Evolutionary conservation across 2,797 vertebrate species (phyloP).

Genomic region (Rhinichthys osculus): DNA sequence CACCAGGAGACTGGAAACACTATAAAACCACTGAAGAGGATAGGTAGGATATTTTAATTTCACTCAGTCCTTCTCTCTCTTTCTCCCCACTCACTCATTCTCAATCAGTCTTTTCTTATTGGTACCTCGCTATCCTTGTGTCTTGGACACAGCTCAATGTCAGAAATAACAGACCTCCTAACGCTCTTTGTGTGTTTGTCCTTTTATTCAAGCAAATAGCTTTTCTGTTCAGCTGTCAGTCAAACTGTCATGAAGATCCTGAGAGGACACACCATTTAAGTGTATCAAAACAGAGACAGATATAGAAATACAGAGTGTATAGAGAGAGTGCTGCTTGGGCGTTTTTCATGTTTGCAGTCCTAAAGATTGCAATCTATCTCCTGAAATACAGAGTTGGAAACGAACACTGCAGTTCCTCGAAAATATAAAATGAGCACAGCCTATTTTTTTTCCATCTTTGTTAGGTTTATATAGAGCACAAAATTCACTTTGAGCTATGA

Average conservation of each 20-base stretch:
- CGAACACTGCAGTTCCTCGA: not conserved
- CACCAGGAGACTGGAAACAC: slow-evolving; percentile 4
- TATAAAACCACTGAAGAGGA: slow-evolving; percentile 36
- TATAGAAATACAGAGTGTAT: slow-evolving; percentile 4
- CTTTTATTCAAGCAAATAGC: slow-evolving; percentile 49
- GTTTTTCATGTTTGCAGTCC: slow-evolving; percentile 9
- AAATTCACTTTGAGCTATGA: not conserved
- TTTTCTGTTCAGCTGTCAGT: slow-evolving; percentile 49
- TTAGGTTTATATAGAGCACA: not conserved
- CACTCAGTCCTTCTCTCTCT: not conserved
- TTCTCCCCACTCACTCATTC: not conserved
- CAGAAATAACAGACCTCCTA: slow-evolving; percentile 43
- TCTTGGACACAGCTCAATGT: slow-evolving; percentile 14
- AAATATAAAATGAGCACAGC: slow-evolving; percentile 17
- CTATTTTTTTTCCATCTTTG: not conserved
- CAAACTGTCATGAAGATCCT: slow-evolving; percentile 37
- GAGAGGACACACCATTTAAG: slow-evolving; percentile 40
- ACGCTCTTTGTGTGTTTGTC: slow-evolving; percentile 38
- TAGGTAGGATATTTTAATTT: slow-evolving; percentile 35
- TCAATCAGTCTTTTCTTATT: slow-evolving; percentile 14
- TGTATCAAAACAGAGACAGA: slow-evolving; percentile 30
- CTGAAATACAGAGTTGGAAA: slow-evolving; percentile 13
- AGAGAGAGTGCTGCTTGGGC: slow-evolving; percentile 3
- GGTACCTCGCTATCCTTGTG: slow-evolving; percentile 29
- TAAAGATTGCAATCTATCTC: slow-evolving; percentile 11